phyloP scores from a whole-genome alignment of 1,140 invertebrate genomes.

The Lasioglossum albipes region DNA sequence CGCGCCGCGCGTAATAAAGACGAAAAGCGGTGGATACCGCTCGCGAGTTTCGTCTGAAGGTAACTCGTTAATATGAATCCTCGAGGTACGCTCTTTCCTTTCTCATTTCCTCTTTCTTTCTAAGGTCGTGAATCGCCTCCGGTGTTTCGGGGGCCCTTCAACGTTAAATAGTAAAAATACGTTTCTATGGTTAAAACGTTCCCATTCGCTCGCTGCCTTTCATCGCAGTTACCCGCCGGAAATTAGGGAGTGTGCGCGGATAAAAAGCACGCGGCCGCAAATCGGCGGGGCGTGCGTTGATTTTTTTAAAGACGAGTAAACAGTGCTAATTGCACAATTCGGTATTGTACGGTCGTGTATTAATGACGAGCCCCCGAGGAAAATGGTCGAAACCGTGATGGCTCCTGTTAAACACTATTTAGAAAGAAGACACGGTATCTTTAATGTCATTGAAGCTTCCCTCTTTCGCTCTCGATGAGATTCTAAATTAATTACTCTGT shows the following conservation, averaged over 20 bases:
- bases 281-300: no score
- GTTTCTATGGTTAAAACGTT: conserved; percentile 4
- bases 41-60: not conserved
- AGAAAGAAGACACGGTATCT: no score
- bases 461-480: no score
- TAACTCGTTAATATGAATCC: conserved; percentile 27
- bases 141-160: not conserved
- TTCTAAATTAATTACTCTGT: no score
- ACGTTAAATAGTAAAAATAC: not conserved
- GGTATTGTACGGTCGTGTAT: no score
- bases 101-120: not conserved
- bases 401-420: no score
- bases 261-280: not conserved
- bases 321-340: no score
- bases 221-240: not conserved
- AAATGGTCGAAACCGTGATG: no score
- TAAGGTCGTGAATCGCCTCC: not conserved
- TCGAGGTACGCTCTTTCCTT: no score
- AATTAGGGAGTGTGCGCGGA: not conserved
- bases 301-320: no score
- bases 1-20: conserved; percentile 28
- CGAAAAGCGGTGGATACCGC: conserved; percentile 1
- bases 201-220: not conserved
- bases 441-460: no score
- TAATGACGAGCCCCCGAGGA: no score